Evolutionary conservation across 2,888 invertebrate species (phyloP).

Genomic region (Ormyrus pomaceus): DNA sequence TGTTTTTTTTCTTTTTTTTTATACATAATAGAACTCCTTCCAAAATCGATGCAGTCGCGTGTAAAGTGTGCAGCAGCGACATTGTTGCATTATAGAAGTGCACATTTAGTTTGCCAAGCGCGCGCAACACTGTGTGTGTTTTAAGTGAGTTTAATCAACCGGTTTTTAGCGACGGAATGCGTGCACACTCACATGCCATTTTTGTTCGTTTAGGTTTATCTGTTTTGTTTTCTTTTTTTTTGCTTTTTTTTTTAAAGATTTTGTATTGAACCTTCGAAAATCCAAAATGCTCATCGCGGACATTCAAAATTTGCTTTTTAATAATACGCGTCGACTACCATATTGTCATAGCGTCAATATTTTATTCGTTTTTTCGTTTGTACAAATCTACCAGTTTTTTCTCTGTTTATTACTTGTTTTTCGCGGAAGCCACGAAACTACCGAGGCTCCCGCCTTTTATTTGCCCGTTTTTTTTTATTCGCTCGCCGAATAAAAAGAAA

Average conservation of each 20-base stretch:
- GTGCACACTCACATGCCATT: conserved; percentile 48
- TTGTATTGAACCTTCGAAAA: conserved; percentile 54
- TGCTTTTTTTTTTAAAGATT: conserved; percentile 5
- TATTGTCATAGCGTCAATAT: conserved; percentile 54
- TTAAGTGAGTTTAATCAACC: conserved; percentile 9
- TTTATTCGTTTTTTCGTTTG: conserved; percentile 31
- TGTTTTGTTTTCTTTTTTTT: not conserved
- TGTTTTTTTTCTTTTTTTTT: not conserved
- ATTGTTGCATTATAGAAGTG: conserved; percentile 53
- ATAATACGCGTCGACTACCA: conserved; percentile 37
- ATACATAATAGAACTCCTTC: conserved; percentile 9
- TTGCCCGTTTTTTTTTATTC: conserved; percentile 30
- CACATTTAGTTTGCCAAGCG: conserved; percentile 40
- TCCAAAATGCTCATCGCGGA: conserved; percentile 18
- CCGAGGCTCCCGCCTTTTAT: conserved; percentile 25
- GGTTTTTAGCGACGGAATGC: conserved; percentile 42
- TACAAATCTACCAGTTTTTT: conserved; percentile 47
- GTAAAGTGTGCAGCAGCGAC: conserved; percentile 51
- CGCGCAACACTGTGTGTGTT: conserved; percentile 9
- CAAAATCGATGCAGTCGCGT: conserved; percentile 26
- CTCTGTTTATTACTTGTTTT: conserved; percentile 24
- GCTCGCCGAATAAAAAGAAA: conserved; percentile 34
- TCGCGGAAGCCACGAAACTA: conserved; percentile 23
- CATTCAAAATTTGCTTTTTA: conserved; percentile 16
- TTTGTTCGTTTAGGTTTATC: too few species aligned